These are phyloP conservation scores for Petrocephalus microphthalmus DNA, from an alignment of 2,113 vertebrate species.

Conservation along the genomic window DNA sequence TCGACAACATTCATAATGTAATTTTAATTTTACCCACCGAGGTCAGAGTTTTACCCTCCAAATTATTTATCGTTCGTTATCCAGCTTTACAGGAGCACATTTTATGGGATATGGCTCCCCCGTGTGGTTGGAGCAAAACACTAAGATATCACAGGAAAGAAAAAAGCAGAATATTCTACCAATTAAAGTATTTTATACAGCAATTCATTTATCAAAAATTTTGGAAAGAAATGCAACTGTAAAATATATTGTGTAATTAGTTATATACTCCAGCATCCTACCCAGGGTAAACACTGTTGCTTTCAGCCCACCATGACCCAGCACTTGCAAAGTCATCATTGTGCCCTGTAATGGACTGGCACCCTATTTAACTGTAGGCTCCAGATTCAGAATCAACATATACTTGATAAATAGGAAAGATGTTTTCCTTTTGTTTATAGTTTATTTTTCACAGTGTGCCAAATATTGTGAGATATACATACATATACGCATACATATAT, in stretches of 20 bases:
- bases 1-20: slow-evolving; percentile 22
- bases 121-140: neutral
- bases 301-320: neutral
- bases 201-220: neutral
- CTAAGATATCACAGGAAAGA: neutral
- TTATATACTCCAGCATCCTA: neutral
- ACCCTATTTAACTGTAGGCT: neutral
- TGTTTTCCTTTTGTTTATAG: neutral
- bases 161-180: neutral
- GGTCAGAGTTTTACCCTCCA: slow-evolving; percentile 2
- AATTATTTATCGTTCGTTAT: neutral
- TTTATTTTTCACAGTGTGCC: neutral
- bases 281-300: neutral
- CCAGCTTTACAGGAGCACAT: neutral
- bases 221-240: neutral
- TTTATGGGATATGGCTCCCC: slow-evolving; percentile 19
- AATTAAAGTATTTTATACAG: neutral
- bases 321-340: neutral
- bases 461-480: neutral
- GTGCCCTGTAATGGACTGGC: neutral
- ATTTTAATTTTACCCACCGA: neutral
- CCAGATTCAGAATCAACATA: neutral
- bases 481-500: neutral
- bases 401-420: neutral
- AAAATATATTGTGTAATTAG: neutral